phyloP scores from a whole-genome alignment of 2,113 vertebrate species.

The Sylvilagus bachmani region DNA sequence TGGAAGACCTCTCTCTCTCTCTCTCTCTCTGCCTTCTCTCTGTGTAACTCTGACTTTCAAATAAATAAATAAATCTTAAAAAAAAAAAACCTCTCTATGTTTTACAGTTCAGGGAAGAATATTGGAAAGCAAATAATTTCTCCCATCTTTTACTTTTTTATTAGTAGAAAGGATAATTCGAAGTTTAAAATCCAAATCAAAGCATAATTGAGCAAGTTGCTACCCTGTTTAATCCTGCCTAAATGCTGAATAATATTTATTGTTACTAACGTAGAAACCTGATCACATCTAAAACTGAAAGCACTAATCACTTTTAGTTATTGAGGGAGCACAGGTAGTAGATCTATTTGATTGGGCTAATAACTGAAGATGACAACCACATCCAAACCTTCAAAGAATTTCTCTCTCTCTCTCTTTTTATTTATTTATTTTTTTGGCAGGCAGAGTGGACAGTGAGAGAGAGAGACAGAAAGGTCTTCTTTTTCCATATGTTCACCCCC shows the following conservation, averaged over 20 bases:
- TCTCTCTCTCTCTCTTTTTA: no score
- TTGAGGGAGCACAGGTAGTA: neutral
- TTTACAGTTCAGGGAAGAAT: neutral
- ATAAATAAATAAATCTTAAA: no score
- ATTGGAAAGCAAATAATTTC: neutral
- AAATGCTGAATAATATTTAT: neutral
- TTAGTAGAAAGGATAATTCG: neutral
- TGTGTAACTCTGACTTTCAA: no score
- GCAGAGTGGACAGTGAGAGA: no score
- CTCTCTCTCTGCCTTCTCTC: no score
- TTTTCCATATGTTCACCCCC: no score
- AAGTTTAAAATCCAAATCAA: constrained; percentile 19
- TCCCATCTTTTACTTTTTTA: neutral
- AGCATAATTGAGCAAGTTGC: neutral
- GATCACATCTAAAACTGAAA: neutral
- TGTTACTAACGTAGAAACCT: neutral
- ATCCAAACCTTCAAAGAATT: neutral
- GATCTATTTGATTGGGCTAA: neutral
- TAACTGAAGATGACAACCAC: neutral
- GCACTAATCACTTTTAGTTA: neutral
- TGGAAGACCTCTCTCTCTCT: no score
- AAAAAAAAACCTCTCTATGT: neutral
- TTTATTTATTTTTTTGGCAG: no score
- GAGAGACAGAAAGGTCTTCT: no score
- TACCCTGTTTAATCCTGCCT: neutral